phyloP scores from a whole-genome alignment of 92 coral and sea anemone species.

The Scolanthus callimorphus region DNA sequence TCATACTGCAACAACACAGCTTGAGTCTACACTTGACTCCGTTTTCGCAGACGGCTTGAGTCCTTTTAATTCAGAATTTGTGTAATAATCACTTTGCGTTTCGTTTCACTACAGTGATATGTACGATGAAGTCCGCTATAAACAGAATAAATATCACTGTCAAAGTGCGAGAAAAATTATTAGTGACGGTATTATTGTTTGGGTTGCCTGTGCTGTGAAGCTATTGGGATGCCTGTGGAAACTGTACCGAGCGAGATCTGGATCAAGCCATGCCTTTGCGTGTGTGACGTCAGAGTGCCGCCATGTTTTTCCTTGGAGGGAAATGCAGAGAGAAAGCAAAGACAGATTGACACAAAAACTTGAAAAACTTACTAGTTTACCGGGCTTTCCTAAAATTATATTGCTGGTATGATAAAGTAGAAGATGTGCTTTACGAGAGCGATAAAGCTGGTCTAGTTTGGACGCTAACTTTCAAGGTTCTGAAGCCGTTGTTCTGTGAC shows the following conservation, averaged over 20 bases:
- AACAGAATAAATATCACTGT: too few relatives aligned
- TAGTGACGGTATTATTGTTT: too few relatives aligned
- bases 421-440: not conserved
- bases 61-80: too few relatives aligned
- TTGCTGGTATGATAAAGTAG: not conserved
- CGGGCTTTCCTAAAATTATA: not conserved
- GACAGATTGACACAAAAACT: not conserved
- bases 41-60: too few relatives aligned
- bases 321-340: slow-evolving; percentile 25
- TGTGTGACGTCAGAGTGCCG: slow-evolving; percentile 44
- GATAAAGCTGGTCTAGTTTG: not conserved
- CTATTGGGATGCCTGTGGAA: not conserved
- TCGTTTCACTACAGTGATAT: too few relatives aligned
- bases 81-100: too few relatives aligned
- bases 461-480: not conserved
- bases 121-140: too few relatives aligned
- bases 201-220: not conserved
- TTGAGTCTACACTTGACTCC: too few relatives aligned
- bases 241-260: not conserved
- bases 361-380: not conserved
- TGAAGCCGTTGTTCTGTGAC: not conserved
- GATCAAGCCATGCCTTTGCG: slow-evolving; percentile 28
- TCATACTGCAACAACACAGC: too few relatives aligned
- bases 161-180: too few relatives aligned
- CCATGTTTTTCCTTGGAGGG: slow-evolving; percentile 29